Evolutionary conservation across 1,140 invertebrate species (phyloP).

Genomic region (Tachypleus tridentatus): DNA sequence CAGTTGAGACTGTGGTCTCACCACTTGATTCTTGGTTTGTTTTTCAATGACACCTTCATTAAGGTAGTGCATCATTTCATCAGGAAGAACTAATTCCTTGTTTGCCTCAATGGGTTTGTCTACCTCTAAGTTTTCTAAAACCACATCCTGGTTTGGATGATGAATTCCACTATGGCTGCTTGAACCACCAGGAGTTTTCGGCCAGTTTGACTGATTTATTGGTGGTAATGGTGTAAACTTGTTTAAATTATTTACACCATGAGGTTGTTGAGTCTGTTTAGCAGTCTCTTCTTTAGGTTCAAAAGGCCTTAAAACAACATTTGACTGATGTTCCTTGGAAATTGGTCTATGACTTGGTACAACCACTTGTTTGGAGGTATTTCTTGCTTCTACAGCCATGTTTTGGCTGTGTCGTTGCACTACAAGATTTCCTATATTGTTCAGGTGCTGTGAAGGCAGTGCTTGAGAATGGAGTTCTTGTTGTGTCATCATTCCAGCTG

Average conservation of each 20-base stretch:
- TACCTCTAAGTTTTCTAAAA: constrained; percentile 67
- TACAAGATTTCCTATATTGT: constrained; percentile 45
- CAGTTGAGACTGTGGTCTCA: constrained; percentile 10
- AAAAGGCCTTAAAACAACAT: too few species aligned
- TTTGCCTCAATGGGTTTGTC: constrained; percentile 79
- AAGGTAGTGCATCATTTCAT: constrained; percentile 89
- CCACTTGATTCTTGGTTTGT: too few species aligned
- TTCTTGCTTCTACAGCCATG: too few species aligned
- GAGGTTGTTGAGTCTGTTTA: too few species aligned
- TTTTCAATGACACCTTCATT: constrained; percentile 49
- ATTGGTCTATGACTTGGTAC: too few species aligned
- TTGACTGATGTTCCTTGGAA: too few species aligned
- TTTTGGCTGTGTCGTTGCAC: constrained; percentile 33
- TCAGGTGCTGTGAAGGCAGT: constrained; percentile 36
- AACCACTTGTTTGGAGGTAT: too few species aligned
- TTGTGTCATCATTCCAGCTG: constrained; percentile 41
- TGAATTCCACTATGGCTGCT: constrained; percentile 27
- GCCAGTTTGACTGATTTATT: background rate
- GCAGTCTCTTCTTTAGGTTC: too few species aligned
- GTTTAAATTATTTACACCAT: background rate
- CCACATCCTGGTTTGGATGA: constrained; percentile 73
- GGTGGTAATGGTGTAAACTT: background rate
- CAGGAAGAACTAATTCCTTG: constrained; percentile 66
- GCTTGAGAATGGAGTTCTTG: constrained; percentile 32
- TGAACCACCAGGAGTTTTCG: background rate